A percentile compares a stretch with the other conserved stretches of the same genome.
These are phyloP conservation scores for Sebastes vulpes DNA, from an alignment of 2,797 vertebrate species.

Conservation along the genomic window DNA sequence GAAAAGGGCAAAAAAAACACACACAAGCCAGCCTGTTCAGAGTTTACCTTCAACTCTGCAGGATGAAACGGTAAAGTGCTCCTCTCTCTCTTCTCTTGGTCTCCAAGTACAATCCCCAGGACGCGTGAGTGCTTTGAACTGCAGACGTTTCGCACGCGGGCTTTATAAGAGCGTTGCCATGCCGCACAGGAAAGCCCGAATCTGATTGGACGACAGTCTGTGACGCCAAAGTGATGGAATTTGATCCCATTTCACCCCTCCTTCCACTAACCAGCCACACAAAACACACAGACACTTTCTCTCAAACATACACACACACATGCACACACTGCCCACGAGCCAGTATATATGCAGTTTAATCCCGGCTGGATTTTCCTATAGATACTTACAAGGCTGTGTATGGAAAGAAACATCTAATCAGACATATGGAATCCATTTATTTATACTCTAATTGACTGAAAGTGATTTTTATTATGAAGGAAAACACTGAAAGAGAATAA, in stretches of 20 bases:
- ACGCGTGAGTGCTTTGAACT: constrained; percentile 78
- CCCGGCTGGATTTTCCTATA: constrained; percentile 7
- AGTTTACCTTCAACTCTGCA: constrained; percentile 37
- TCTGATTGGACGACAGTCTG: constrained; percentile 64
- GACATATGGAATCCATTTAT: background rate
- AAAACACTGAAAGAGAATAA: background rate
- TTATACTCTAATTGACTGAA: background rate
- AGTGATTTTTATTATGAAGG: background rate
- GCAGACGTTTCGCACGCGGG: constrained; percentile 27
- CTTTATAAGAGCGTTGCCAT: constrained; percentile 70
- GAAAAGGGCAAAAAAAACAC: background rate
- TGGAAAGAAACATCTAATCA: background rate
- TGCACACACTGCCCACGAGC: constrained; percentile 7
- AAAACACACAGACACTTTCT: constrained; percentile 16
- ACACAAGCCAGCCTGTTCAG: constrained; percentile 34
- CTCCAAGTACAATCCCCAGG: constrained; percentile 77
- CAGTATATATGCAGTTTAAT: constrained; percentile 4
- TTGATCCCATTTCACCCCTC: constrained; percentile 47
- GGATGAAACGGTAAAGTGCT: constrained; percentile 55
- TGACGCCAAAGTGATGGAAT: constrained; percentile 76
- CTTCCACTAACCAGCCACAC: constrained; percentile 22
- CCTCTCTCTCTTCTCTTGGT: constrained; percentile 60
- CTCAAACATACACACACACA: constrained; percentile 13
- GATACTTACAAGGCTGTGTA: background rate
- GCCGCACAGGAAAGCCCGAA: constrained; percentile 54